Evolutionary conservation across 1,140 invertebrate species (phyloP).

Genomic region (Zelostemma sp.): DNA sequence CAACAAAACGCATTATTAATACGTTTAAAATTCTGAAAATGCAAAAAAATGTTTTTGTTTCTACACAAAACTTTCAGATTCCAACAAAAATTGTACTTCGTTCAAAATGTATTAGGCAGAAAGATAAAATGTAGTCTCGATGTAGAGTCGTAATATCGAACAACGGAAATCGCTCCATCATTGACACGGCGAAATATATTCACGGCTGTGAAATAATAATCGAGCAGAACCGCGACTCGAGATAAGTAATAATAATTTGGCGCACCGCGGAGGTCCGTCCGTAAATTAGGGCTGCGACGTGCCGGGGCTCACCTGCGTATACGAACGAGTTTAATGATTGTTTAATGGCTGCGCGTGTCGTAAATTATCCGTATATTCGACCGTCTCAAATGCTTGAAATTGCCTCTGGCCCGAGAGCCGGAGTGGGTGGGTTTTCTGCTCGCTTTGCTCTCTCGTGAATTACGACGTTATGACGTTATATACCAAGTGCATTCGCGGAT

Average conservation of each 20-base stretch:
- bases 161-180: constrained; percentile 6
- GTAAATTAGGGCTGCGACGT: constrained; percentile 68
- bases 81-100: no score
- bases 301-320: constrained; percentile 65
- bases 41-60: no score
- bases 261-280: constrained; percentile 66
- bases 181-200: constrained; percentile 10
- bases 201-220: constrained; percentile 46
- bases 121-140: no score
- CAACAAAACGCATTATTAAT: no score
- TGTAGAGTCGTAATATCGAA: no score
- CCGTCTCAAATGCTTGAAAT: constrained; percentile 69
- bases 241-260: constrained; percentile 67
- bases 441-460: constrained; percentile 40
- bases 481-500: constrained; percentile 30
- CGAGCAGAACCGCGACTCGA: constrained; percentile 25
- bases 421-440: constrained; percentile 46
- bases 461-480: constrained; percentile 46
- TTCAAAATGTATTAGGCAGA: no score
- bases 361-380: constrained; percentile 70
- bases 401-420: constrained; percentile 57
- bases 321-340: constrained; percentile 71
- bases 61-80: no score
- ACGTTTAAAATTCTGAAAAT: no score
- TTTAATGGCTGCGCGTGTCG: constrained; percentile 69